Conservation (phyloP, 2,797 vertebrate genomes). For the Microhierax caerulescens region DNA sequence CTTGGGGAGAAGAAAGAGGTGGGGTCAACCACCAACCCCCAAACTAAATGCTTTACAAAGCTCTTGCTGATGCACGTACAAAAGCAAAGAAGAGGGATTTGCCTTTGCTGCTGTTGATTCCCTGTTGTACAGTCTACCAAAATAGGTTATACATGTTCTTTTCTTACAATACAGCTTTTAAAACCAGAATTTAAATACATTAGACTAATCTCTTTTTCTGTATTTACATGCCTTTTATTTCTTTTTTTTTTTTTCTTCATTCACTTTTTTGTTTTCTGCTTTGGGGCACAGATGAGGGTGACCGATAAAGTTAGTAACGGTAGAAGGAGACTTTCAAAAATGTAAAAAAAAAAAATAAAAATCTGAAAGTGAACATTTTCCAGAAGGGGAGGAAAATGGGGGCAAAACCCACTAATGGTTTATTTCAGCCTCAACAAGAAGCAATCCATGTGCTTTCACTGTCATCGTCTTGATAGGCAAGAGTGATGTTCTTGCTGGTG, state of each 20-base stretch:
- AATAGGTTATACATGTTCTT: background rate
- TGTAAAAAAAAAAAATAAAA: background rate
- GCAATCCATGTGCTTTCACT: background rate
- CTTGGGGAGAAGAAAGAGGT: background rate
- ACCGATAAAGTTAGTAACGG: background rate
- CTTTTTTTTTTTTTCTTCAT: background rate
- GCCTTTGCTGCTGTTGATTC: background rate
- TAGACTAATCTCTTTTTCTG: background rate
- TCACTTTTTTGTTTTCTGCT: background rate
- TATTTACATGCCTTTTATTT: background rate
- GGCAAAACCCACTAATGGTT: background rate
- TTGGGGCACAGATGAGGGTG: background rate
- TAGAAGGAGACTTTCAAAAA: background rate
- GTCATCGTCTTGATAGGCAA: background rate
- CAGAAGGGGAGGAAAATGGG: background rate
- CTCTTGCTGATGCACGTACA: background rate
- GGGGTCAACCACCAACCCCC: background rate
- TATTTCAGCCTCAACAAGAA: background rate
- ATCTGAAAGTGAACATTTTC: background rate
- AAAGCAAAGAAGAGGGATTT: background rate
- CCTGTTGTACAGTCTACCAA: background rate
- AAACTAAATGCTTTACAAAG: background rate
- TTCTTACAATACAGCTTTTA: background rate
- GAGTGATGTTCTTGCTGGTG: rapidly evolving
- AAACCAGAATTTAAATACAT: background rate